Evolutionary conservation across 2,113 vertebrate species (phyloP), one percentile per base, ranked within the genome.

Genomic region (Aegotheles bennettii): DNA sequence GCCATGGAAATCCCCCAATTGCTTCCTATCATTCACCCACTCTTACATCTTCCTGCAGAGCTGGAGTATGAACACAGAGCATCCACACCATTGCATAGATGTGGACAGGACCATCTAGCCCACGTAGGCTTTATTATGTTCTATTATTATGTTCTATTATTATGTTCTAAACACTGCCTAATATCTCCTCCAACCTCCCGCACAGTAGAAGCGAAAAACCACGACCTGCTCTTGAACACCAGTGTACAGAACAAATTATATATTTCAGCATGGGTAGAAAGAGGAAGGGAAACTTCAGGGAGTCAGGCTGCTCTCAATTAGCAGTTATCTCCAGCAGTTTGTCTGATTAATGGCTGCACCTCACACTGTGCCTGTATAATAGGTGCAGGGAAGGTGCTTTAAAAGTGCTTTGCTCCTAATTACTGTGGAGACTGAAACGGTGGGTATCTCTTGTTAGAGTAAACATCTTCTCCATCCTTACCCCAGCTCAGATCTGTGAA

Each of bases 341-440:
- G 28, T 36, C 77, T 97, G 88, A 95, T 97, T 92, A 92, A 87
- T 80, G 90, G 85, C 74, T 90, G 60, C 80, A 74, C 36, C 90
- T 90, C 97, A 84, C 56, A 35, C 87, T 85, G 92, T 61, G 93
- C 73, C 69, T 51, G 4, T 47, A 7, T 28, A 68, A 91, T 80
- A 96, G 85, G 91, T 90, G 70, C 51, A 53, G 91, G n/a, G 51
- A 86, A 94, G 87, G 93, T 74, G 79, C 23, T 80, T 71, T 48
- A 28, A 25, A 84, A 83, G 56, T 20, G 35, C 85, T 90, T 80
- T 87, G 17, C 70, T 81, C 70, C 56, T 80, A 84, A 94, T 95
- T 89, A 42, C 68, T 76, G 80, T 74, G 38, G 87, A 83, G 80
- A 9, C 53, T 33, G 74, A 56, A 94, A 26, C 11, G 8, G 85